phyloP scores from a whole-genome alignment of 2,113 vertebrate genomes.

The Chunga burmeisteri region DNA sequence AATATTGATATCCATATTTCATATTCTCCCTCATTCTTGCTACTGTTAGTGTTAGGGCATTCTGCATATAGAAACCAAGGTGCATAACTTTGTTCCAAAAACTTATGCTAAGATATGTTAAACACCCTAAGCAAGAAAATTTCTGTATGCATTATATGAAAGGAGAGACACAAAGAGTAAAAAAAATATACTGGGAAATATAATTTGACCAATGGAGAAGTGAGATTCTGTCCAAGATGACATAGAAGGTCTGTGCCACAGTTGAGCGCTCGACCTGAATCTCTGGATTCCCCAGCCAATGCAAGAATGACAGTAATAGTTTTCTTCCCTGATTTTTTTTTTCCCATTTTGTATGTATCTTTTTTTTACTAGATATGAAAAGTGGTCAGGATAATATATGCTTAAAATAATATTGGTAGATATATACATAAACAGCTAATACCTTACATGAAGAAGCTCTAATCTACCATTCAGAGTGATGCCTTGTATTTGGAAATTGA shows the following conservation, averaged over 20 bases:
- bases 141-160: background rate
- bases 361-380: background rate
- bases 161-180: background rate
- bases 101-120: background rate
- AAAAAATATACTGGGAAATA: background rate
- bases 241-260: background rate
- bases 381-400: background rate
- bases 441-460: background rate
- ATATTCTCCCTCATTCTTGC: background rate
- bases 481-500: background rate
- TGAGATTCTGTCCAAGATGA: background rate
- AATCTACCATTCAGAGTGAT: background rate
- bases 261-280: background rate
- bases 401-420: background rate
- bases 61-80: background rate
- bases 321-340: background rate
- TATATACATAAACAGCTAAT: background rate
- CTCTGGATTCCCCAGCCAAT: background rate
- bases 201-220: background rate
- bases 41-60: background rate
- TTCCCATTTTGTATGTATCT: accelerated
- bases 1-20: background rate
- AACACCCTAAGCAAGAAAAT: background rate
- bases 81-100: background rate
- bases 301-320: background rate